Evolutionary conservation across 1,140 invertebrate species (phyloP).

Genomic region (Mya arenaria): DNA sequence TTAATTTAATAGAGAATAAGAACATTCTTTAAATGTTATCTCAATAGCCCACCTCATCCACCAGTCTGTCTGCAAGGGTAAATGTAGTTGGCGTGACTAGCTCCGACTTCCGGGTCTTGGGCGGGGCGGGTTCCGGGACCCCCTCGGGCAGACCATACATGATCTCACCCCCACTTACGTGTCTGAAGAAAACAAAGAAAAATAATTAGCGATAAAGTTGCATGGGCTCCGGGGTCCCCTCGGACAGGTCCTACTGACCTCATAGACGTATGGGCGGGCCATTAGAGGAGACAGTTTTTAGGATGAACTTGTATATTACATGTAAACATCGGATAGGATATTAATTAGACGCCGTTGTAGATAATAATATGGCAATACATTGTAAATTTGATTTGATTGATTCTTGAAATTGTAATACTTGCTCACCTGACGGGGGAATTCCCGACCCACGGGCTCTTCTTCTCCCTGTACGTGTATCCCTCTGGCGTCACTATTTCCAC

Average conservation of each 20-base stretch:
- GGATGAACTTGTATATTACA: too few species aligned
- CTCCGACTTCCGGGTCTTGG: constrained; percentile 40
- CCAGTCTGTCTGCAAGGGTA: constrained; percentile 25
- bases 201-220: neutral
- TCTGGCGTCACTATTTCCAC: neutral
- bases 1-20: too few species aligned
- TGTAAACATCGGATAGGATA: too few species aligned
- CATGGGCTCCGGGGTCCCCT: too few species aligned
- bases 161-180: constrained; percentile 21
- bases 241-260: too few species aligned
- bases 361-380: too few species aligned
- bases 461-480: constrained; percentile 30
- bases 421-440: constrained; percentile 32
- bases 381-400: too few species aligned
- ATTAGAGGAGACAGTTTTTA: too few species aligned
- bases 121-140: constrained; percentile 41
- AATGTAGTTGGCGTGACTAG: constrained; percentile 40
- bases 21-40: too few species aligned
- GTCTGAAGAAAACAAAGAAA: constrained; percentile 9
- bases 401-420: too few species aligned
- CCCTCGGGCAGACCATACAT: constrained; percentile 38
- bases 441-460: neutral
- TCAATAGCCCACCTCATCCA: constrained; percentile 30
- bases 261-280: neutral
- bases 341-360: too few species aligned